Evolutionary conservation across 1,140 invertebrate genomes (phyloP), one percentile per base, ranked within the genome.

Genomic region (Portunus trituberculatus): DNA sequence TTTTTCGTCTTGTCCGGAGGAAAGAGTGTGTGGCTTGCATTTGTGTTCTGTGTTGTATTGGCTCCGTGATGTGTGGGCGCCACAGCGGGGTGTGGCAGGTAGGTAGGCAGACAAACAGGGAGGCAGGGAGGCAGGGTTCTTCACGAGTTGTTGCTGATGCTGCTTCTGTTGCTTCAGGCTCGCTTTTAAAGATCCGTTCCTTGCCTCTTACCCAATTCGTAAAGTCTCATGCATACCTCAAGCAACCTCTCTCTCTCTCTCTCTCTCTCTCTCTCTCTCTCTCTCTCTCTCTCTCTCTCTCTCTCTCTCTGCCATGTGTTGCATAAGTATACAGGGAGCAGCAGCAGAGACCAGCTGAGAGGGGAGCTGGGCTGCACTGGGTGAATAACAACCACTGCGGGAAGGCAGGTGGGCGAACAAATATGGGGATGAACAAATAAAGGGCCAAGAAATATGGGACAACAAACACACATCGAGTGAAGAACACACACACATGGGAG

Each of bases 201-300:
- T 76, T 76, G 67, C 67, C n/a, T 76, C 25, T 25, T 76, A n/a
- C 16, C n/a, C 67, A 76, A 76, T 76, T 76, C 67, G n/a, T n/a
- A 20, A 76, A 20, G n/a, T n/a, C 67, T n/a, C 67, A 76, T 25
- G 67, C 25, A 20, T 76, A 7, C 67, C n/a, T 76, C 25, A 76
- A 76, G 67, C 67, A n/a, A 76, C 20, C 2, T 76, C 12, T 20
- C 4, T n/a, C 4, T 76, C 4, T 76, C n/a, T 76, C 4, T 20
- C 67, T 76, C 20, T 76, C 6, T 25, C 12, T n/a, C 7, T 88
- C 29, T 88, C 29, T 88, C 29, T 88, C 29, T 88, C 29, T 88
- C 29, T 88, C 29, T 88, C 29, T 32, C 86, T 88, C 86, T 88
- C 86, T 88, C 31, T 88, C 86, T 88, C 86, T 88, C 20, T n/a